Evolutionary conservation across 2,113 vertebrate genomes (phyloP).

Genomic region (Limnothrissa miodon): DNA sequence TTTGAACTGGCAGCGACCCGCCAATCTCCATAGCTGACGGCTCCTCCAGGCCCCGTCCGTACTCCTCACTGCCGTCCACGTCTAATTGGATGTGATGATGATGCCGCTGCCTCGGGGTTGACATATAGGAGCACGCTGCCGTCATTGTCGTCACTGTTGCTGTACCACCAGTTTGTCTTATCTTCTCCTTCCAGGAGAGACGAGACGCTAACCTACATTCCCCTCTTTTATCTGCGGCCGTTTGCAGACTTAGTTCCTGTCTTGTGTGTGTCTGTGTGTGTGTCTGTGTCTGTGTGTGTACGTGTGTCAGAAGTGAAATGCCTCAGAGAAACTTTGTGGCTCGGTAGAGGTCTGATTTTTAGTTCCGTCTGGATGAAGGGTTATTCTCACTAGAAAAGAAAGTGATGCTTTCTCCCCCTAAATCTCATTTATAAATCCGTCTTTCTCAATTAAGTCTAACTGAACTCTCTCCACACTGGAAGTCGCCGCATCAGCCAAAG

Average conservation of each 20-base stretch:
- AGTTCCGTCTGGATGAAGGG: not conserved
- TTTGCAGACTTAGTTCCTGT: not conserved
- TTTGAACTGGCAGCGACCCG: not conserved
- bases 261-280: not conserved
- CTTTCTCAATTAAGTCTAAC: not conserved
- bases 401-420: not conserved
- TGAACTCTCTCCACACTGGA: not conserved
- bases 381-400: not conserved
- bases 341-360: not conserved
- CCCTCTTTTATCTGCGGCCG: not conserved
- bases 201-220: not conserved
- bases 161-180: not conserved
- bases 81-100: not conserved
- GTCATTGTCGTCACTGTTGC: too few species aligned
- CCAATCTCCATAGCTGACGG: not conserved
- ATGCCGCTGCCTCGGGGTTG: not conserved
- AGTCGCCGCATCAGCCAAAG: not conserved
- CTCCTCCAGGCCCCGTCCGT: not conserved
- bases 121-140: not conserved
- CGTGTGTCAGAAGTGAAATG: not conserved
- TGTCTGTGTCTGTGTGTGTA: not conserved
- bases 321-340: not conserved
- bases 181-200: not conserved
- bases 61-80: not conserved
- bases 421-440: not conserved